Evolutionary conservation across 64 coral and sea anemone genomes (phyloP), one percentile per base, ranked within the genome.

Genomic region (Montipora cactus): DNA sequence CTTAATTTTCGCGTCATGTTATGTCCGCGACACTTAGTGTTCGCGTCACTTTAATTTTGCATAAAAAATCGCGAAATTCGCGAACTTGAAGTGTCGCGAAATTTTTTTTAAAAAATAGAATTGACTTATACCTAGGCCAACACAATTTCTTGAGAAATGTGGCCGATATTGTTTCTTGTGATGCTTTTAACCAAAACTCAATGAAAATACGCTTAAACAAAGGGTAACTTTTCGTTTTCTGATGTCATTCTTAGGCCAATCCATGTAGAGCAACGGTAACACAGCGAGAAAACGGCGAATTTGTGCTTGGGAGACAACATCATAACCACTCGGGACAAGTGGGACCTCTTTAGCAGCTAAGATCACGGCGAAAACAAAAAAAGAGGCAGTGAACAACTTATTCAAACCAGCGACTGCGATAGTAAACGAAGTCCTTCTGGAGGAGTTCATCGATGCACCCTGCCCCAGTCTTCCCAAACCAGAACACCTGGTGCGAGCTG

Each of bases 321-420:
- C 91, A 87, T 44, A 87, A 92, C 21, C 91, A 92, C 53, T 7
- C 81, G 0, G 52, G 80, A 16, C 21, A 76, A 62, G 78, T 84
- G 13, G 83, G 74, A 51, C 11, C 76, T 9, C 25, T 10, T 20
- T 87, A 22, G 74, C 74, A n/a, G 76, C 91, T n/a, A 87, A 47
- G 48, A 87, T 87, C 12, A 86, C 71, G n/a, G 73, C 28, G 16
- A 77, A 15, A 73, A 78, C 80, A 2, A 93, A 93, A 85, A 75
- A 85, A 22, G 59, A 58, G 50, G 91, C 81, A 66, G 55, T 87
- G 6, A 48, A 59, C 7, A 79, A 79, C 59, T 4, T 93, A 19
- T 87, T 87, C 47, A 77, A 87, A n/a, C 57, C 91, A 1, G 81
- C 81, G 19, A 46, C 72, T 15, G 28, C 59, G 15, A 81, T 91